Percentiles rank a stretch among this genome's conserved stretches.
Conservation (phyloP, 2,797 vertebrate genomes). For the Chrosomus eos region DNA sequence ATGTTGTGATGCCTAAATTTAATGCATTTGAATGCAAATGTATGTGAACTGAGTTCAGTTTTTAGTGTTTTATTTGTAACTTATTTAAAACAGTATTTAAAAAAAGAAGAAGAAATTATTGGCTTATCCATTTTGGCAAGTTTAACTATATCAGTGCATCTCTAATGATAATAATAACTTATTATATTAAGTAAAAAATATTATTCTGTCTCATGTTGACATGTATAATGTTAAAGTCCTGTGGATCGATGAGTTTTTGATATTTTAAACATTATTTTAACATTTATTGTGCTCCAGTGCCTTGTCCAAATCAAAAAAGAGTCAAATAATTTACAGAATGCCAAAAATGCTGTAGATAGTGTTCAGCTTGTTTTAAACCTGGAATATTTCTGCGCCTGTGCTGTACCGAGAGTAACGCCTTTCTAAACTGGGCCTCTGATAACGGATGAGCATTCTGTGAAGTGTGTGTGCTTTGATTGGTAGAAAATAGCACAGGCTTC, state of each 20-base stretch:
- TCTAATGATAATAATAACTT: neutral
- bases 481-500: conserved; percentile 26
- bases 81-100: neutral
- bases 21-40: no score
- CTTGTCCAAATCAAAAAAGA: neutral
- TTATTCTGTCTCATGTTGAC: neutral
- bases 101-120: no score
- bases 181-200: neutral
- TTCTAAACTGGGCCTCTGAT: conserved; percentile 38
- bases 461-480: conserved; percentile 36
- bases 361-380: conserved; percentile 8
- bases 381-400: conserved; percentile 10
- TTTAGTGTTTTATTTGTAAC: neutral
- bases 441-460: conserved; percentile 22
- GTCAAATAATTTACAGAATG: conserved; percentile 4
- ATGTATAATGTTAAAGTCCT: neutral
- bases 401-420: conserved; percentile 16
- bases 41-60: neutral
- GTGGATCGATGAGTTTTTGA: neutral
- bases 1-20: neutral
- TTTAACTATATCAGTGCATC: neutral
- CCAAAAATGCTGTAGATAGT: neutral
- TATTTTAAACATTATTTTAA: neutral
- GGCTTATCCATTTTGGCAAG: no score
- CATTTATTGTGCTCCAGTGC: neutral